phyloP scores from a whole-genome alignment of 2,113 vertebrate species.

The Cettia cetti region DNA sequence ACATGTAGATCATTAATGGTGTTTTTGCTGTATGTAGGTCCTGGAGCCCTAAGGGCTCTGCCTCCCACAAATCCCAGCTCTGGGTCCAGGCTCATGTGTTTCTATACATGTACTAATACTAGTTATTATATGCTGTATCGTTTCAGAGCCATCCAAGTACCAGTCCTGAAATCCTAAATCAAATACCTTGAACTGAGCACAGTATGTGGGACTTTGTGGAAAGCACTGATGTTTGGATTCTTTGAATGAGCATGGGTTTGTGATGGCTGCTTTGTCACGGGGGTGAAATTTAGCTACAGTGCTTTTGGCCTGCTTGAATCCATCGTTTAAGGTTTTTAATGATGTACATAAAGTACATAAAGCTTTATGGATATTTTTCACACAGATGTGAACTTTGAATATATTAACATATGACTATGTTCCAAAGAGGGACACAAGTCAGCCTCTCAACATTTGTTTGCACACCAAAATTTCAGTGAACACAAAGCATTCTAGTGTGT shows the following conservation, averaged over 20 bases:
- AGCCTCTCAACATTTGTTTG: neutral
- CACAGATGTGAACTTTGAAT: neutral
- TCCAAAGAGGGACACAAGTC: neutral
- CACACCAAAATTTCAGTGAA: neutral
- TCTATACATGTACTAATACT: neutral
- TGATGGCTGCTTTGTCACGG: neutral
- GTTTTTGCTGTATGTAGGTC: neutral
- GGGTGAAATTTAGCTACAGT: neutral
- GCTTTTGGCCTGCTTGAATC: neutral
- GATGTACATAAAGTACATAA: neutral
- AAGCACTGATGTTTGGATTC: neutral
- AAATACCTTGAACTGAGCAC: neutral
- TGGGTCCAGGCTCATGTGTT: neutral
- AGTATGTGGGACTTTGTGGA: neutral
- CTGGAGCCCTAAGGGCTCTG: neutral
- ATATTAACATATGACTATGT: neutral
- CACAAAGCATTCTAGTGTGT: neutral
- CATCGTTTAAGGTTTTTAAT: neutral
- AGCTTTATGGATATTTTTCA: neutral
- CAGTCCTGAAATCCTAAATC: neutral
- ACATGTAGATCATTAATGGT: neutral
- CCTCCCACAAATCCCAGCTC: neutral
- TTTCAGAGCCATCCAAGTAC: neutral
- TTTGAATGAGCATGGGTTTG: neutral
- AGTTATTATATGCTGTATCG: neutral